These are phyloP conservation scores for Meiosimyza decipiens DNA, from an alignment of 2,888 invertebrate genomes.

Conservation along the genomic window DNA sequence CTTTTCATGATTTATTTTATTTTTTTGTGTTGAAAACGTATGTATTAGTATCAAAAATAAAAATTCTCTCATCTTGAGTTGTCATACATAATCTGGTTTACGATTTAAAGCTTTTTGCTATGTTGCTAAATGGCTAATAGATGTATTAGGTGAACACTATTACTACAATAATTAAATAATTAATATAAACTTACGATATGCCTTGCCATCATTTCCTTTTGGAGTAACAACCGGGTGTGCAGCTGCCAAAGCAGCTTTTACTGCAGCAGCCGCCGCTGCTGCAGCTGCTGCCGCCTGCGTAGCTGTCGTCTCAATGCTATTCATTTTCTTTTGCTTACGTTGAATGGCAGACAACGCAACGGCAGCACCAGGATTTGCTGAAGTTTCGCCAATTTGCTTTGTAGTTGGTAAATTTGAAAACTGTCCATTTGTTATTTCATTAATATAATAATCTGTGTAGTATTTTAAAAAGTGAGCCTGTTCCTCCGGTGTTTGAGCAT, in stretches of 20 bases:
- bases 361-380: constrained; percentile 86
- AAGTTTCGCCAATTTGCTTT: constrained; percentile 57
- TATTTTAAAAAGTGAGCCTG: constrained; percentile 78
- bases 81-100: too few relatives aligned
- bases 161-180: not conserved
- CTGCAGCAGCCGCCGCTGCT: constrained; percentile 59
- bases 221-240: constrained; percentile 54
- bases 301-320: constrained; percentile 61
- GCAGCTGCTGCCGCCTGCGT: constrained; percentile 61
- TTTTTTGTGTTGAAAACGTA: too few relatives aligned
- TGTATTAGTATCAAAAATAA: too few relatives aligned
- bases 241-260: constrained; percentile 61
- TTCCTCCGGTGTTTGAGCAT: constrained; percentile 78
- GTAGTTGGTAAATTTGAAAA: constrained; percentile 56
- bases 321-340: constrained; percentile 64
- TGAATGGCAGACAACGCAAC: constrained; percentile 88
- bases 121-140: too few relatives aligned
- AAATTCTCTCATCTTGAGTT: too few relatives aligned
- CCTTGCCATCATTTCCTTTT: constrained; percentile 63
- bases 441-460: constrained; percentile 78
- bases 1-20: too few relatives aligned
- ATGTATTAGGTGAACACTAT: too few relatives aligned
- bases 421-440: constrained; percentile 62
- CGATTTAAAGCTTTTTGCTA: too few relatives aligned
- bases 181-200: constrained; percentile 58